Evolutionary conservation across 2,888 invertebrate genomes (phyloP), one percentile per base, ranked within the genome.

Genomic region (Resseliella maxima): DNA sequence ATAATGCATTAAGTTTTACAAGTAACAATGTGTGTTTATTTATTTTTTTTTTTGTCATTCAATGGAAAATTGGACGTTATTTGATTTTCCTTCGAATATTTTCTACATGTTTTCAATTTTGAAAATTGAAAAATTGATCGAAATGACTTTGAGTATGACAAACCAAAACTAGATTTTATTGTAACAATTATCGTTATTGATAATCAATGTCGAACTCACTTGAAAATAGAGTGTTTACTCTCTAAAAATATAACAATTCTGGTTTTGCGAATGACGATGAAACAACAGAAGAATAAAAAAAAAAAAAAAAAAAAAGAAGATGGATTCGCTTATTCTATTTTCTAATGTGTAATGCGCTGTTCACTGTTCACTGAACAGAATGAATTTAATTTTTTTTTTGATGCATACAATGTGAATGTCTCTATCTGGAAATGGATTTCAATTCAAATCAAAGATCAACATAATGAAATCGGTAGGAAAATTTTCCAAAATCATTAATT

Each of bases 141-240:
- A 59, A 24, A 59, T 59, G 59, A n/a, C 59, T 24, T 5, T 24
- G 1, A 59, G 12, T 59, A 5, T 50, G 2, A 50, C 59, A n/a
- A 59, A 59, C 31, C 5, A 72, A 72, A 72, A 72, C 72, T 31
- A 72, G 72, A 72, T 72, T 72, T 72, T 27, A 72, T 72, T 31
- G 72, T 72, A 31, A 59, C 24, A 27, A 35, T 72, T 72, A 31
- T 27, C 72, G 72, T 72, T 72, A 72, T 59, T 24, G 24, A 59
- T 3, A 6, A 31, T 31, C 31, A 72, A 2, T 31, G 0, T 2
- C 24, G 27, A 59, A 15, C n/a, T 72, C 72, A 72, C 72, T 72
- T 72, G 35, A 72, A 72, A 72, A 2, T 35, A 1, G 72, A 72
- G 72, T 72, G 31, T 72, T 72, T 72, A 35, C 15, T 3, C 27